Percentiles rank a stretch among this genome's conserved stretches.
These are phyloP conservation scores for Chaitophorus viminalis DNA, from an alignment of 2,888 invertebrate genomes.

Conservation along the genomic window DNA sequence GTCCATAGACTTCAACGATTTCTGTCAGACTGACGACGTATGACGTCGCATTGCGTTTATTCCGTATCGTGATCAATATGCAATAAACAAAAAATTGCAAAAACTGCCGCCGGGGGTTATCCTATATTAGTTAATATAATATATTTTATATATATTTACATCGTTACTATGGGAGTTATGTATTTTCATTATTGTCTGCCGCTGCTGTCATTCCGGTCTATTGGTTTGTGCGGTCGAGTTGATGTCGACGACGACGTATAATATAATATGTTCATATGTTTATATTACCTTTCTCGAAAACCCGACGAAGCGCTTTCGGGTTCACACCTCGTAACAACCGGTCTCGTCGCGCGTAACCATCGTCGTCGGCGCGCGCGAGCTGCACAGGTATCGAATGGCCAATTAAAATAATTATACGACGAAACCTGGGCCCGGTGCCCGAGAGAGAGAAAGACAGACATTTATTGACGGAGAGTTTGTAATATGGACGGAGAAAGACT, in stretches of 20 bases:
- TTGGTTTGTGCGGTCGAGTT: slow-evolving; percentile 59
- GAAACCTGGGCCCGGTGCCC: not conserved
- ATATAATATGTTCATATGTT: slow-evolving; percentile 15
- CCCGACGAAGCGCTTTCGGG: slow-evolving; percentile 56
- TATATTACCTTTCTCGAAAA: slow-evolving; percentile 33
- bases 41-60: slow-evolving; percentile 14
- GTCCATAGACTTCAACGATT: not conserved
- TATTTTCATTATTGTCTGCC: slow-evolving; percentile 53
- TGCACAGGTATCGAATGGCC: slow-evolving; percentile 45
- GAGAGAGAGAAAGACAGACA: not conserved
- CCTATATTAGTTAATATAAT: not conserved
- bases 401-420: slow-evolving; percentile 55
- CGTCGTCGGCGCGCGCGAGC: not conserved
- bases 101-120: not conserved
- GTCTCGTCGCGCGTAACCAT: slow-evolving; percentile 1
- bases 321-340: slow-evolving; percentile 60
- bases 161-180: not conserved
- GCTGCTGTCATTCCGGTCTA: slow-evolving; percentile 55
- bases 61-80: not conserved
- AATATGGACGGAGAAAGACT: too few species aligned
- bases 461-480: too few species aligned
- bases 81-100: not conserved
- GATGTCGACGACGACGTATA: slow-evolving; percentile 16
- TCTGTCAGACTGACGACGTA: not conserved
- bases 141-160: not conserved